Evolutionary conservation across 1,140 invertebrate species (phyloP), one percentile per base, ranked within the genome.

Genomic region (Aradophagus sp.): DNA sequence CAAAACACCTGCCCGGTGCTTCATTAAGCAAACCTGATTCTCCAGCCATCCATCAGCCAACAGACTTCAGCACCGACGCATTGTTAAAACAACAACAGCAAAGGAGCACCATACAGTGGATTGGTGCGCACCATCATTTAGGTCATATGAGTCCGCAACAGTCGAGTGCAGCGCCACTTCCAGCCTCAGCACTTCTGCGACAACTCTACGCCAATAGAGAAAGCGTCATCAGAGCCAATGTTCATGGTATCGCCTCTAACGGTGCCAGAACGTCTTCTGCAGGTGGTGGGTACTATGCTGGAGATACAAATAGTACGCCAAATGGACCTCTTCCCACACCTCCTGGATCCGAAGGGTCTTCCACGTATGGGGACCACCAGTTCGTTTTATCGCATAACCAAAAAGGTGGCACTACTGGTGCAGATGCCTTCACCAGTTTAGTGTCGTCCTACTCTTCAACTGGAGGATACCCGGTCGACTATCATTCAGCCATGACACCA

Each of bases 401-500:
- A 74, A 87, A 87, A 47, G 16, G 78, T 2, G 79, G 80, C 0
- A 87, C 84, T 12, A 87, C 88, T 44, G 87, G 84, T 5, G 71
- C 87, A 1, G 88, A 89, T 29, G 87, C 88, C 1, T 90, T 89
- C 53, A 87, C 86, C 27, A 89, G 87, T 62, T 78, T 90, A 13
- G 88, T 90, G 1, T 89, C 89, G 1, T 88, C 89, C 0, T 88
- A 88, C 27, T 87, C 84, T 39, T 87, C 82, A 6, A 73, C 82
- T 6, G 89, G 89, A 12, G 89, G 89, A 14, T 94, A 95, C 73
- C 89, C 89, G 2, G 89, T 92, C 12, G 93, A 95, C 76, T 94
- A 94, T 76, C 93, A 95, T 77, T 94, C 95, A 16, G 95, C 95
- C 10, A 97, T 97, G 93, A 97, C 96, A 0, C 96, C 96, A 34